Evolutionary conservation across 2,888 invertebrate species (phyloP).

Genomic region (Sesia apiformis): DNA sequence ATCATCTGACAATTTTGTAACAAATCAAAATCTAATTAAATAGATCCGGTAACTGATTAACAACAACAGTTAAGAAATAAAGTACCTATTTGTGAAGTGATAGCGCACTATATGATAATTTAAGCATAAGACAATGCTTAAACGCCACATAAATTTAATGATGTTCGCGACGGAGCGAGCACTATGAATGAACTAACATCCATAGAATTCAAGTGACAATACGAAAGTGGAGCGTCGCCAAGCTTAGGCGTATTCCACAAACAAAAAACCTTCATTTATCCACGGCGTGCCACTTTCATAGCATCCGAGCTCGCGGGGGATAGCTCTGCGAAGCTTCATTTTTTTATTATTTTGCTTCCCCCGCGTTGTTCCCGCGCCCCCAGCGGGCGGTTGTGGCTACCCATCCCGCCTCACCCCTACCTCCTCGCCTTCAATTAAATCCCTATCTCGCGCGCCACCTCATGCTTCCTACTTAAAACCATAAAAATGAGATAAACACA

Average conservation of each 20-base stretch:
- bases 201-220: slow-evolving; percentile 65
- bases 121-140: slow-evolving; percentile 25
- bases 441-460: slow-evolving; percentile 63
- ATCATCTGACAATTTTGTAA: no score
- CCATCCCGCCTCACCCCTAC: slow-evolving; percentile 32
- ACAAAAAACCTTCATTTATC: slow-evolving; percentile 72
- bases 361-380: slow-evolving; percentile 27
- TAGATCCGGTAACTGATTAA: background rate
- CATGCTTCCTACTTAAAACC: slow-evolving; percentile 63
- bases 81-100: background rate
- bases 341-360: slow-evolving; percentile 64
- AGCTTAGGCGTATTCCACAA: slow-evolving; percentile 66
- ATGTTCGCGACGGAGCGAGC: slow-evolving; percentile 27
- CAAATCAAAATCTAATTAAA: no score
- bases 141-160: slow-evolving; percentile 47
- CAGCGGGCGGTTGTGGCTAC: slow-evolving; percentile 37
- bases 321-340: slow-evolving; percentile 51
- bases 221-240: slow-evolving; percentile 59
- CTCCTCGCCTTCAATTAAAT: slow-evolving; percentile 68
- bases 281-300: slow-evolving; percentile 71
- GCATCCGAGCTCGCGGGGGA: slow-evolving; percentile 68
- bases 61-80: background rate
- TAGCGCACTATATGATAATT: slow-evolving; percentile 18
- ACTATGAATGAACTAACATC: slow-evolving; percentile 60
- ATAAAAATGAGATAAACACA: slow-evolving; percentile 66